A percentile compares a stretch with the other conserved stretches of the same genome.
These are phyloP conservation scores for Peromyscus attwateri DNA, from an alignment of 2,797 vertebrate genomes.

Conservation along the genomic window DNA sequence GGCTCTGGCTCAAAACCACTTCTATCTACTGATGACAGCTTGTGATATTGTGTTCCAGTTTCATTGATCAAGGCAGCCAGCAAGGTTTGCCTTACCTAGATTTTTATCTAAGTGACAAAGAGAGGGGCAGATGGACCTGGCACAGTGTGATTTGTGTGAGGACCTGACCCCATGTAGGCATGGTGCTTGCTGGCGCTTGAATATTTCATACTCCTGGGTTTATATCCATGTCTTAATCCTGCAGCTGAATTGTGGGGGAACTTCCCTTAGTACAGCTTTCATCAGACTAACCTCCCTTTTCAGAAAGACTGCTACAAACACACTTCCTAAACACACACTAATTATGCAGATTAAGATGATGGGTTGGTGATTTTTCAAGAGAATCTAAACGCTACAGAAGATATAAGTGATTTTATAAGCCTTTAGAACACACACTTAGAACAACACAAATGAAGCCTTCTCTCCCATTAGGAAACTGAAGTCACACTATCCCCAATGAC, in stretches of 20 bases:
- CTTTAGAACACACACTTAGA: slow-evolving; percentile 68
- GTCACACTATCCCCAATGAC: slow-evolving; percentile 81
- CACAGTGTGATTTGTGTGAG: slow-evolving; percentile 20
- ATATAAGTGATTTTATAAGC: slow-evolving; percentile 44
- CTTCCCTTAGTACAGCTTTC: slow-evolving; percentile 16
- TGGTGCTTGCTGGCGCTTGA: slow-evolving; percentile 33
- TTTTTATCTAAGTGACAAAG: slow-evolving; percentile 69
- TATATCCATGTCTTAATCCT: slow-evolving; percentile 29
- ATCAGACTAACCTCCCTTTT: slow-evolving; percentile 29
- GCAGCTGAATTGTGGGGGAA: slow-evolving; percentile 18
- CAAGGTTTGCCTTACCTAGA: slow-evolving; percentile 66
- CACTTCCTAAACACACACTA: slow-evolving; percentile 63
- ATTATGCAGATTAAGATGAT: slow-evolving; percentile 66
- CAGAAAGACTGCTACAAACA: slow-evolving; percentile 45
- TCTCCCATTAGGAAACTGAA: slow-evolving; percentile 78
- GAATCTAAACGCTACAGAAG: slow-evolving; percentile 74
- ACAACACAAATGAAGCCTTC: slow-evolving; percentile 58
- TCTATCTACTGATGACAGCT: slow-evolving; percentile 68
- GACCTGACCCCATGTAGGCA: slow-evolving; percentile 31
- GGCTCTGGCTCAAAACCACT: slow-evolving; percentile 43
- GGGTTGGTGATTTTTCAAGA: slow-evolving; percentile 56
- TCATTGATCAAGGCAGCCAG: slow-evolving; percentile 67
- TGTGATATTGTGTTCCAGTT: slow-evolving; percentile 67
- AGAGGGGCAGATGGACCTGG: slow-evolving; percentile 51
- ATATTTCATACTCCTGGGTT: slow-evolving; percentile 43